Evolutionary conservation across 2,888 invertebrate species (phyloP).

Genomic region (Sinotaia quadrata): DNA sequence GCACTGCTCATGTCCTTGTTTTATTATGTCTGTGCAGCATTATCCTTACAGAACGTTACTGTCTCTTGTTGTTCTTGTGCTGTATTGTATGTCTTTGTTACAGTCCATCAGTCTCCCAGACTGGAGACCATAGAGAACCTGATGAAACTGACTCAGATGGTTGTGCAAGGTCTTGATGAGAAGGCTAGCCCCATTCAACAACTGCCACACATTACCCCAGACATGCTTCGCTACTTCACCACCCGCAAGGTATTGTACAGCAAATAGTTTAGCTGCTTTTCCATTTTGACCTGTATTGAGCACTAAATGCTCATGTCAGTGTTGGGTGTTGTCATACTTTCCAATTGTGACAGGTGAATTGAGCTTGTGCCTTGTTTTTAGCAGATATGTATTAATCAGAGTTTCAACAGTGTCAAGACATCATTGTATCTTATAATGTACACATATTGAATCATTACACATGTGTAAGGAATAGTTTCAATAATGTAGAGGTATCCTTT

Average conservation of each 20-base stretch:
- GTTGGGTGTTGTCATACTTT: neutral
- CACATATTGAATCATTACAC: too few species aligned
- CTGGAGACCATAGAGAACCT: conserved; percentile 97
- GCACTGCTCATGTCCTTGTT: too few species aligned
- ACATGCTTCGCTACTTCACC: conserved; percentile 77
- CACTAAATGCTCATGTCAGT: neutral
- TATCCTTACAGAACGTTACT: too few species aligned
- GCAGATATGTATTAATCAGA: too few species aligned
- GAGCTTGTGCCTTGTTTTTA: too few species aligned
- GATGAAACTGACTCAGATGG: conserved; percentile 97
- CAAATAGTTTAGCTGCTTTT: neutral
- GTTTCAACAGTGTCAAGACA: too few species aligned
- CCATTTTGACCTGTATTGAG: neutral
- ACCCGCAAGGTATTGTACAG: conserved; percentile 82
- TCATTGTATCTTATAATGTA: too few species aligned
- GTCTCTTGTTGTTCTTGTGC: too few species aligned
- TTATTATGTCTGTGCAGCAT: too few species aligned
- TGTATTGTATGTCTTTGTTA: too few species aligned
- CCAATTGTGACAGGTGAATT: neutral
- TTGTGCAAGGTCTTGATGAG: conserved; percentile 97
- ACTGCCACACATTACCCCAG: conserved; percentile 92
- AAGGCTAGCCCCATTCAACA: conserved; percentile 94
- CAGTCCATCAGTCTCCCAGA: conserved; percentile 61
- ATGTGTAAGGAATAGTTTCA: too few species aligned
- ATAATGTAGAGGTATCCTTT: too few species aligned